Conservation (phyloP, 2,113 vertebrate genomes). For the Pollachius pollachius region DNA sequence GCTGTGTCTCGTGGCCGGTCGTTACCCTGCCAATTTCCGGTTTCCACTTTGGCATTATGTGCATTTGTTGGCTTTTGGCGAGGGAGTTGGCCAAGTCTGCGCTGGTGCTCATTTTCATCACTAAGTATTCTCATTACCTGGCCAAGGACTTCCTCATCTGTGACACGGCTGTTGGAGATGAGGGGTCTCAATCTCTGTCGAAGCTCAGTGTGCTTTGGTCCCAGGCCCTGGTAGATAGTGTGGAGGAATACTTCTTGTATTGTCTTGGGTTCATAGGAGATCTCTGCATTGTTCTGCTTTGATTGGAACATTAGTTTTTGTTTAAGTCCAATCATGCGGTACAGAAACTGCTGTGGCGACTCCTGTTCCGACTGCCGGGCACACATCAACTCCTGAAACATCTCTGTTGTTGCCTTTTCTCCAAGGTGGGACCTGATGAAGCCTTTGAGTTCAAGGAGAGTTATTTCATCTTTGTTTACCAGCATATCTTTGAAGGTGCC, state of each 20-base stretch:
- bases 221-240: slow-evolving; percentile 15
- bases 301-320: slow-evolving; percentile 15
- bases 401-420: slow-evolving; percentile 9
- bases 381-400: slow-evolving; percentile 20
- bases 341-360: slow-evolving; percentile 20
- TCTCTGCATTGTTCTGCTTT: not conserved
- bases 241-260: slow-evolving; percentile 32
- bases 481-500: slow-evolving; percentile 27
- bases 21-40: no score
- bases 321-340: slow-evolving; percentile 23
- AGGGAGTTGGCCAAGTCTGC: not conserved
- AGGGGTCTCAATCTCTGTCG: not conserved
- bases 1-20: no score
- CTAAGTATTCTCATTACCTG: slow-evolving; percentile 3
- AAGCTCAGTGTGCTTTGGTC: not conserved
- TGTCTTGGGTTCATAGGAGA: slow-evolving; percentile 1
- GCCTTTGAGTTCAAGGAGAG: slow-evolving; percentile 15
- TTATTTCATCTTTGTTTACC: slow-evolving; percentile 17
- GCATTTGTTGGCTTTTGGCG: not conserved
- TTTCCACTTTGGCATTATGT: not conserved
- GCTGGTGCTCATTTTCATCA: no score
- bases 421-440: slow-evolving; percentile 12
- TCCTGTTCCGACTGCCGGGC: slow-evolving; percentile 13
- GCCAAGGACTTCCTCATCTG: not conserved
- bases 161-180: not conserved